Conservation (phyloP, 2,888 invertebrate genomes). For the Malthinus flaveolus region DNA sequence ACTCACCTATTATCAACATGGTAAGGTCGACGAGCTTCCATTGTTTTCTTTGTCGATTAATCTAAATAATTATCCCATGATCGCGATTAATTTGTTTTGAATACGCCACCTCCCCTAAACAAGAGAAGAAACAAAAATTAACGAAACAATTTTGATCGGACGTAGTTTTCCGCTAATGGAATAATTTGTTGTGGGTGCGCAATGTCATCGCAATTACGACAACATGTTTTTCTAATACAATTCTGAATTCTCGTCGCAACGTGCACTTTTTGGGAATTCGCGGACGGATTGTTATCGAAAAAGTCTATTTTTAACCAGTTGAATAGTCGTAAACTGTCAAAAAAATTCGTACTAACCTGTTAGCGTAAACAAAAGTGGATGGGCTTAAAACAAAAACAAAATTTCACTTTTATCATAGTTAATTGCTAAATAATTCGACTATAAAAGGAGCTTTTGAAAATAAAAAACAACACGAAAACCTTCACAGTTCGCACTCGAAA, state of each 20-base stretch:
- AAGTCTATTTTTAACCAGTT: not conserved
- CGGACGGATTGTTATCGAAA: not conserved
- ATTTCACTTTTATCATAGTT: constrained; percentile 1
- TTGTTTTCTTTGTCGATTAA: constrained; percentile 17
- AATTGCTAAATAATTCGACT: constrained; percentile 4
- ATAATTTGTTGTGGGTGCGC: constrained; percentile 5
- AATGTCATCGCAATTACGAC: constrained; percentile 5
- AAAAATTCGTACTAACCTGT: not conserved
- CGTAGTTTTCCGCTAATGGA: constrained; percentile 8
- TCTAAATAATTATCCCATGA: constrained; percentile 26
- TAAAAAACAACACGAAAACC: constrained; percentile 8
- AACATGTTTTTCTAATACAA: constrained; percentile 3
- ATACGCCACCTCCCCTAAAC: constrained; percentile 2
- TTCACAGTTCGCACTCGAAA: constrained; percentile 18
- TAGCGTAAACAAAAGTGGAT: constrained; percentile 8
- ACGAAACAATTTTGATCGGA: not conserved
- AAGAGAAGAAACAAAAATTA: not conserved
- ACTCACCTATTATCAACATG: constrained; percentile 31
- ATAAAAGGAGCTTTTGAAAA: constrained; percentile 8
- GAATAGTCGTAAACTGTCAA: not conserved
- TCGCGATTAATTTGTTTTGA: constrained; percentile 1
- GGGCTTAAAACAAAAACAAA: not conserved
- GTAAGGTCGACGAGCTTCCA: constrained; percentile 30
- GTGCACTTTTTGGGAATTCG: not conserved
- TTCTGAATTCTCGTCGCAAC: too few species aligned